phyloP scores from a whole-genome alignment of 2,888 invertebrate genomes.

The Keiferia lycopersicella region DNA sequence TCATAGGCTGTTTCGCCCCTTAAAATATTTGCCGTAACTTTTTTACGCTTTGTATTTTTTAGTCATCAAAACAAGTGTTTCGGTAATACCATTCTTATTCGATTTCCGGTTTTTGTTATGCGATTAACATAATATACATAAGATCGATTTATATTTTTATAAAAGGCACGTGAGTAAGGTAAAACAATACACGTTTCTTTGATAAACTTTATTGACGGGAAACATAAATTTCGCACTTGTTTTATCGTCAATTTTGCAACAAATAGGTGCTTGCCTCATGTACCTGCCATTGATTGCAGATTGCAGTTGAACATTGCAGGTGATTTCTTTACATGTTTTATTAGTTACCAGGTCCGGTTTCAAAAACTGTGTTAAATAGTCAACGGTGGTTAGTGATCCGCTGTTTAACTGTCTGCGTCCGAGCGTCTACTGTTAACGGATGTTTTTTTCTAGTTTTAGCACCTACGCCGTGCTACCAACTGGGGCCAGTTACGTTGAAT shows the following conservation, averaged over 20 bases:
- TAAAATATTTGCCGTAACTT: no score
- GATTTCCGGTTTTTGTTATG: not conserved
- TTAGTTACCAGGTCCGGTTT: not conserved
- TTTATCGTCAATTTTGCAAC: slow-evolving; percentile 29
- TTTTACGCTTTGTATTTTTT: no score
- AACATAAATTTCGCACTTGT: slow-evolving; percentile 20
- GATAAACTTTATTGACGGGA: not conserved
- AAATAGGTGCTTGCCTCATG: slow-evolving; percentile 23
- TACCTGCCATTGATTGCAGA: no score
- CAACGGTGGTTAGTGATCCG: slow-evolving; percentile 33
- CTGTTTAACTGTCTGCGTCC: slow-evolving; percentile 61
- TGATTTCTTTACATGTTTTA: not conserved
- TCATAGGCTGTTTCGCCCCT: no score
- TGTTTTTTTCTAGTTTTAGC: slow-evolving; percentile 46
- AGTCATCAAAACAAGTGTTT: no score
- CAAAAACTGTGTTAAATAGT: slow-evolving; percentile 37
- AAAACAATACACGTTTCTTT: not conserved
- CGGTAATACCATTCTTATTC: not conserved
- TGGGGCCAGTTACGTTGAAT: slow-evolving; percentile 4
- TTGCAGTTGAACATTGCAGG: no score
- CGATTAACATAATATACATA: not conserved
- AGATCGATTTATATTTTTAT: slow-evolving; percentile 7
- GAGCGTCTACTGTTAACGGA: slow-evolving; percentile 60
- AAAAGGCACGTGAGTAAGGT: not conserved
- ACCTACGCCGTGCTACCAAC: slow-evolving; percentile 30